phyloP scores from a whole-genome alignment of 2,888 invertebrate species.

The Hirudinaria manillensis region DNA sequence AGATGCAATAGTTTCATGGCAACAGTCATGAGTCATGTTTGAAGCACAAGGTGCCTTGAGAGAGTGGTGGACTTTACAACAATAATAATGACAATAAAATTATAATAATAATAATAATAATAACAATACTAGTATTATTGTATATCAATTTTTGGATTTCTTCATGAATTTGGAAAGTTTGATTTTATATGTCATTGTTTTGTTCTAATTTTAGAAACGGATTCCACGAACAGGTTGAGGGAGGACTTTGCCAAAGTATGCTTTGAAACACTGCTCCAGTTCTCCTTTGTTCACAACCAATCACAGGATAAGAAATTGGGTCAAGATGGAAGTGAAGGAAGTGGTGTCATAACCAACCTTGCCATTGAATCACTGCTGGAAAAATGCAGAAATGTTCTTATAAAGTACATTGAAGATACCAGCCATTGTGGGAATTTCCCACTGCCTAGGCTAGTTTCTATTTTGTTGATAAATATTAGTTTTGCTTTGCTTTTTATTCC shows the following conservation, averaged over 20 bases:
- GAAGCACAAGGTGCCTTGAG: no score
- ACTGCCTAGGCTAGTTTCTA: slow-evolving; percentile 64
- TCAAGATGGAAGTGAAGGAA: slow-evolving; percentile 43
- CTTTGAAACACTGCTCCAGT: slow-evolving; percentile 88
- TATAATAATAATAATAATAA: no score
- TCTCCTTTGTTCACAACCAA: slow-evolving; percentile 64
- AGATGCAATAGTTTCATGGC: no score
- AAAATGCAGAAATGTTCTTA: slow-evolving; percentile 84
- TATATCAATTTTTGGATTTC: not conserved
- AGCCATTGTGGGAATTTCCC: slow-evolving; percentile 77
- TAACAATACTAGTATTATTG: not conserved
- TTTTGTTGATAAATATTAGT: not conserved
- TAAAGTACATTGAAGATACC: slow-evolving; percentile 78
- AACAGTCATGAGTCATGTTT: no score
- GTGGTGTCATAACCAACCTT: slow-evolving; percentile 59
- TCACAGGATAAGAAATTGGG: not conserved
- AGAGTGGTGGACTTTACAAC: no score
- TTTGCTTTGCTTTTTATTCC: not conserved
- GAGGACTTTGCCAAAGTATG: slow-evolving; percentile 94
- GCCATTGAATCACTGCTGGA: slow-evolving; percentile 87
- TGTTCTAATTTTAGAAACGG: slow-evolving; percentile 61
- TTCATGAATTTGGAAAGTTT: not conserved
- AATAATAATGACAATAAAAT: no score
- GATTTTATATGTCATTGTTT: not conserved
- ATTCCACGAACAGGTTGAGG: slow-evolving; percentile 69